phyloP scores from a whole-genome alignment of 1,140 invertebrate species.

The Macrobrachium nipponense region DNA sequence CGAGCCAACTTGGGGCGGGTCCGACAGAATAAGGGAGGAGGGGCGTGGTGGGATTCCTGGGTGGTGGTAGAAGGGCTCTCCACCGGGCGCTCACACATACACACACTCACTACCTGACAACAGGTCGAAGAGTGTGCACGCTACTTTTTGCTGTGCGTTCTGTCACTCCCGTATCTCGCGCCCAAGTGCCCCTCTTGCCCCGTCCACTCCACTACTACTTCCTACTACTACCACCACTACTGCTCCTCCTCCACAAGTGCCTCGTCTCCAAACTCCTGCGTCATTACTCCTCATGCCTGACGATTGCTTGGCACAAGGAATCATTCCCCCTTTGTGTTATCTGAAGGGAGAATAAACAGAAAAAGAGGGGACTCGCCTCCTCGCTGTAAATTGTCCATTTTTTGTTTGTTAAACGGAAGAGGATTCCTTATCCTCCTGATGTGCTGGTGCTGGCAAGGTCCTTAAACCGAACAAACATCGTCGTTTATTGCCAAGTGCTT shows the following conservation, averaged over 20 bases:
- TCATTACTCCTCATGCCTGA: neutral
- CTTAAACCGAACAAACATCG: too few relatives aligned
- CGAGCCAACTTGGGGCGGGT: neutral
- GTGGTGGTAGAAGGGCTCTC: conserved; percentile 22
- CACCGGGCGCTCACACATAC: too few relatives aligned
- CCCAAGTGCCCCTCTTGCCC: neutral
- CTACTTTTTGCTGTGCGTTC: conserved; percentile 44
- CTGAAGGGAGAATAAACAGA: too few relatives aligned
- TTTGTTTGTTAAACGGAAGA: too few relatives aligned
- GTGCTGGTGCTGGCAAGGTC: neutral
- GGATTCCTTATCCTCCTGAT: neutral
- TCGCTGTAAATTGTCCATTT: too few relatives aligned
- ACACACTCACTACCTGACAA: conserved; percentile 53
- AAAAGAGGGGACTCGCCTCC: too few relatives aligned
- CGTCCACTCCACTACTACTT: too few relatives aligned
- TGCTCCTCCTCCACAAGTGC: too few relatives aligned
- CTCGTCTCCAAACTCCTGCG: neutral
- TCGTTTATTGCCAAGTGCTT: too few relatives aligned
- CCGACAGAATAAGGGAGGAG: neutral
- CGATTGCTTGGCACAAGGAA: neutral
- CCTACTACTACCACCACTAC: too few relatives aligned
- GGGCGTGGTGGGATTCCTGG: conserved; percentile 19
- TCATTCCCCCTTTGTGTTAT: too few relatives aligned
- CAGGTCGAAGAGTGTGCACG: conserved; percentile 48
- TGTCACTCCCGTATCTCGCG: conserved; percentile 21